A percentile compares a stretch with the other conserved stretches of the same genome.
These are phyloP conservation scores for Lacerta agilis DNA, from an alignment of 2,797 vertebrate genomes.

Conservation along the genomic window DNA sequence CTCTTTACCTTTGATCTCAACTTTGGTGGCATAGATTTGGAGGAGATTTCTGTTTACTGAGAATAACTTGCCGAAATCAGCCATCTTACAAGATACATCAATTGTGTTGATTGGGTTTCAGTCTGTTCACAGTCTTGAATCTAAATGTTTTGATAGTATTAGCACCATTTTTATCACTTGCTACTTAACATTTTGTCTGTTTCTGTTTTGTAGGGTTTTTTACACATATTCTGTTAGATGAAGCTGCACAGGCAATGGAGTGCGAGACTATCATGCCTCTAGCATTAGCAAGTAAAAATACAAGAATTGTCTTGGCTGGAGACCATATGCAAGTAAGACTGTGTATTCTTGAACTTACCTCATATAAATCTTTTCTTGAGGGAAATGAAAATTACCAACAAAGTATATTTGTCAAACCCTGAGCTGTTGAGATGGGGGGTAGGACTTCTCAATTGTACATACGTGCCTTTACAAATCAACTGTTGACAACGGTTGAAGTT, in stretches of 20 bases:
- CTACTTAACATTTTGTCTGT: conserved; percentile 44
- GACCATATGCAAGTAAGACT: conserved; percentile 96
- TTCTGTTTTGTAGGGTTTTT: conserved; percentile 88
- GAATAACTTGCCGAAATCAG: not conserved
- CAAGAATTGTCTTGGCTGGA: conserved; percentile 95
- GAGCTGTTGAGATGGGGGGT: not conserved
- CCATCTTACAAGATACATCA: not conserved
- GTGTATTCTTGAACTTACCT: not conserved
- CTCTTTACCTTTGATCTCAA: not conserved
- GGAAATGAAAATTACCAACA: not conserved
- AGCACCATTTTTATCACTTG: conserved; percentile 38
- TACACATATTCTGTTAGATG: conserved; percentile 96
- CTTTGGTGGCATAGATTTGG: not conserved
- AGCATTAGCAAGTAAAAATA: conserved; percentile 92
- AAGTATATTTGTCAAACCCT: not conserved
- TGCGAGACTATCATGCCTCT: conserved; percentile 99
- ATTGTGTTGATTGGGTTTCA: conserved; percentile 25
- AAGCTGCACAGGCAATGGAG: conserved; percentile 99
- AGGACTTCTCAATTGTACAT: not conserved
- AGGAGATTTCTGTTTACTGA: not conserved
- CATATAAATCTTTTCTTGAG: not conserved
- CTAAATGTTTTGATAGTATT: conserved; percentile 8
- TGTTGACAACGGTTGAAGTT: not conserved
- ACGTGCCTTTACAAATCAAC: not conserved
- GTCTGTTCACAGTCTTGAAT: not conserved